Percentiles rank a stretch among this genome's conserved stretches.
These are phyloP conservation scores for Ennomos erosarius DNA, from an alignment of 2,888 invertebrate genomes.

Conservation along the genomic window DNA sequence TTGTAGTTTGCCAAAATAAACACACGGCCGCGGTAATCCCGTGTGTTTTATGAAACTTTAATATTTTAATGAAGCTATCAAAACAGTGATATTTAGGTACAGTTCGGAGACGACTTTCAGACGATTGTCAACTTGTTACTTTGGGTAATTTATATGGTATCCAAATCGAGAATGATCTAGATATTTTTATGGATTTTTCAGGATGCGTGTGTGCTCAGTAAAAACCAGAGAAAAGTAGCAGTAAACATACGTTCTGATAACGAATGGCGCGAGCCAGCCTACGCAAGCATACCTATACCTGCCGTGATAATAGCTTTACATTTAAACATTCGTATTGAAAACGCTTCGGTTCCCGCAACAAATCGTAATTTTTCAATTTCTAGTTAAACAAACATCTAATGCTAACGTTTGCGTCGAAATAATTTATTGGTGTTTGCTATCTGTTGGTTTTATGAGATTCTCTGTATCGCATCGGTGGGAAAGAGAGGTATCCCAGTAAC, in stretches of 20 bases:
- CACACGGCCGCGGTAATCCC: constrained; percentile 9
- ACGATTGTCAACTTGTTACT: neutral
- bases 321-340: neutral
- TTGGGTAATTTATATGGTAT: neutral
- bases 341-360: constrained; percentile 8
- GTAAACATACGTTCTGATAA: constrained; percentile 20
- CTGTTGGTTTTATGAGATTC: constrained; percentile 29
- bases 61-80: constrained; percentile 19
- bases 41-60: constrained; percentile 21
- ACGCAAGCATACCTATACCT: constrained; percentile 1
- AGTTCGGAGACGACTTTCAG: constrained; percentile 7
- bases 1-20: constrained; percentile 27
- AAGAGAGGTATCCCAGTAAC: constrained; percentile 3
- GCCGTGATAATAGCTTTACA: constrained; percentile 4
- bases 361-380: constrained; percentile 26
- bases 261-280: constrained; percentile 6
- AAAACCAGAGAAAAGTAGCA: constrained; percentile 5
- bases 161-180: neutral
- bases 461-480: constrained; percentile 21
- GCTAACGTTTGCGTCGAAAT: constrained; percentile 26
- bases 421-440: constrained; percentile 33
- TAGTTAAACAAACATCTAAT: constrained; percentile 28
- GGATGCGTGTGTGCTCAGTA: neutral
- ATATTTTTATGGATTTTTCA: neutral
- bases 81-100: constrained; percentile 22